Conservation (phyloP, 1,140 invertebrate species). For the Temnothorax nylanderi region DNA sequence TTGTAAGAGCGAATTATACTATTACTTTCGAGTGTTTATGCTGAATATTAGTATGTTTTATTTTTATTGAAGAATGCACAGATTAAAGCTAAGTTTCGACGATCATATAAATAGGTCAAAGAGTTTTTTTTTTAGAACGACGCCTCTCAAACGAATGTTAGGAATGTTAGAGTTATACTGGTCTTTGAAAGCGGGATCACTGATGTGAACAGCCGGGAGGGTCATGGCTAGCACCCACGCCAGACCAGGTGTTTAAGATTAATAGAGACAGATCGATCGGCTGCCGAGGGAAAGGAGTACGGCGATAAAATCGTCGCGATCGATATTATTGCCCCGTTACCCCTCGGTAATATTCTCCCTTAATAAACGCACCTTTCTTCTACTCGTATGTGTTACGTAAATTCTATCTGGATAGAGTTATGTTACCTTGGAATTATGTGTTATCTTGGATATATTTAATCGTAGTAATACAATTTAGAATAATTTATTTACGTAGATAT, state of each 20-base stretch:
- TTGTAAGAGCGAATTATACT: not conserved
- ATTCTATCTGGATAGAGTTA: not conserved
- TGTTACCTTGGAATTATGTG: not conserved
- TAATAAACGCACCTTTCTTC: not conserved
- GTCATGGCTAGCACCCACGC: conserved; percentile 68
- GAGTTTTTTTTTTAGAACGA: conserved; percentile 2
- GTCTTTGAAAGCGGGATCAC: conserved; percentile 24
- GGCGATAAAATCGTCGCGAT: conserved; percentile 40
- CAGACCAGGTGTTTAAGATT: conserved; percentile 78
- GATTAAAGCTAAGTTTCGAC: not conserved
- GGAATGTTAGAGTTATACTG: conserved; percentile 13
- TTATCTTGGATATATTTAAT: not conserved
- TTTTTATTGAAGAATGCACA: not conserved
- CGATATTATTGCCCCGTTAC: conserved; percentile 39
- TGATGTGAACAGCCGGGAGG: conserved; percentile 39
- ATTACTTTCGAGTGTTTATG: not conserved
- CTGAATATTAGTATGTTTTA: not conserved
- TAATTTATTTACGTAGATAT: not conserved
- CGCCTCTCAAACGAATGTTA: not conserved
- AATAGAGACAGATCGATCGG: conserved; percentile 73
- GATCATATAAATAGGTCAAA: not conserved
- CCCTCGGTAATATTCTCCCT: not conserved
- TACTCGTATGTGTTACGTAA: not conserved
- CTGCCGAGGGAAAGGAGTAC: conserved; percentile 46
- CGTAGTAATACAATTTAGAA: not conserved